These are phyloP conservation scores for Neoitamus cyanurus DNA, from an alignment of 2,888 invertebrate species.

Conservation along the genomic window DNA sequence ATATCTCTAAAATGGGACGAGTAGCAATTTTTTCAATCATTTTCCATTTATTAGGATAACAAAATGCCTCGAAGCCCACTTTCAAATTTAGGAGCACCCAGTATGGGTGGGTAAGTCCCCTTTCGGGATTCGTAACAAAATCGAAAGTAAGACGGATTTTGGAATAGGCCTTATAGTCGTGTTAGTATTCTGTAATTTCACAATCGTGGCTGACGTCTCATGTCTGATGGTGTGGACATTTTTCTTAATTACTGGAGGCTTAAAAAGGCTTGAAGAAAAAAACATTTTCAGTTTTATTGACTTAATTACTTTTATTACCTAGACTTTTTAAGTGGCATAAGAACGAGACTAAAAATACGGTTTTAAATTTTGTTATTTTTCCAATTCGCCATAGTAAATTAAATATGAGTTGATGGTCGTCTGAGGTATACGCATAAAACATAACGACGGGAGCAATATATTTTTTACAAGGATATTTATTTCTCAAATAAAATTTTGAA, in stretches of 20 bases:
- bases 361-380: not conserved
- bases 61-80: too few relatives aligned
- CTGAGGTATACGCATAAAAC: not conserved
- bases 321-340: constrained; percentile 5
- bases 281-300: not conserved
- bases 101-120: too few relatives aligned
- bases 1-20: too few relatives aligned
- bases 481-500: not conserved
- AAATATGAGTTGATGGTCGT: not conserved
- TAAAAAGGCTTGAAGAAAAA: not conserved
- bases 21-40: too few relatives aligned
- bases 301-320: constrained; percentile 5
- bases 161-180: too few relatives aligned
- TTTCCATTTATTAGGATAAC: too few relatives aligned
- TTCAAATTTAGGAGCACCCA: too few relatives aligned
- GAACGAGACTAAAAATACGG: constrained; percentile 1
- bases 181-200: too few relatives aligned
- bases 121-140: too few relatives aligned
- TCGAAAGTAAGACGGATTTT: too few relatives aligned
- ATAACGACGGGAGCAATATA: not conserved
- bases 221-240: too few relatives aligned
- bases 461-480: not conserved
- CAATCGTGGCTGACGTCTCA: too few relatives aligned
- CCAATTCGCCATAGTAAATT: constrained; percentile 1
- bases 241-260: not conserved